A percentile compares a stretch with the other conserved stretches of the same genome.
These are phyloP conservation scores for Nemotelus pantherinus DNA, from an alignment of 2,888 invertebrate species.

Conservation along the genomic window DNA sequence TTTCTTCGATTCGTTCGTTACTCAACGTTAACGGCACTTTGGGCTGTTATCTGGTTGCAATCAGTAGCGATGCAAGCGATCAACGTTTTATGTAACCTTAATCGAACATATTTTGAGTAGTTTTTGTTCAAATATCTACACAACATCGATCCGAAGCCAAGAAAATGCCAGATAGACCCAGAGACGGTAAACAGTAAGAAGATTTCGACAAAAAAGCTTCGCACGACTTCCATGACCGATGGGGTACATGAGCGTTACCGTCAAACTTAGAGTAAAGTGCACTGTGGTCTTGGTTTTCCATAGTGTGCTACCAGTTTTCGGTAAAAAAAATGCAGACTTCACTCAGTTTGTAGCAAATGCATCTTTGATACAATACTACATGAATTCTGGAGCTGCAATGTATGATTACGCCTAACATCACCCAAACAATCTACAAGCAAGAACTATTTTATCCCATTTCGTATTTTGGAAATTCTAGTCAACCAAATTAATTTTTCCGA, in stretches of 20 bases:
- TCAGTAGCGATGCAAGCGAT: constrained; percentile 40
- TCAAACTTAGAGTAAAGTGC: background rate
- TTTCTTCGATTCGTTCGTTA: constrained; percentile 3
- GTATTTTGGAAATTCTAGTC: too few species aligned
- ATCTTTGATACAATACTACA: too few species aligned
- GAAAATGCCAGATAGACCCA: constrained; percentile 31
- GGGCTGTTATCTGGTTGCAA: constrained; percentile 40
- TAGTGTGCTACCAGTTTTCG: too few species aligned
- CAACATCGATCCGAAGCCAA: constrained; percentile 34
- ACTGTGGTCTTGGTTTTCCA: too few species aligned
- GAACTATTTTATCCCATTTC: too few species aligned
- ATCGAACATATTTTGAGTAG: constrained; percentile 42
- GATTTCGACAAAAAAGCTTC: constrained; percentile 33
- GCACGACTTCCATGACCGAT: constrained; percentile 46
- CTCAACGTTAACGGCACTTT: constrained; percentile 41
- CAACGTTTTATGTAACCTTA: constrained; percentile 43
- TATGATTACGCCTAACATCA: too few species aligned
- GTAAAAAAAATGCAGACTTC: too few species aligned
- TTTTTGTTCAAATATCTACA: constrained; percentile 44
- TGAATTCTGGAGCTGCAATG: too few species aligned
- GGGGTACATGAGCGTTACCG: constrained; percentile 44
- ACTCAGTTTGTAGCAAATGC: too few species aligned
- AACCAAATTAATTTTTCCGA: too few species aligned
- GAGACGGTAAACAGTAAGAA: background rate
- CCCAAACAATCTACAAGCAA: too few species aligned